Conservation (phyloP, 2,113 vertebrate genomes). For the Dinomys branickii region DNA sequence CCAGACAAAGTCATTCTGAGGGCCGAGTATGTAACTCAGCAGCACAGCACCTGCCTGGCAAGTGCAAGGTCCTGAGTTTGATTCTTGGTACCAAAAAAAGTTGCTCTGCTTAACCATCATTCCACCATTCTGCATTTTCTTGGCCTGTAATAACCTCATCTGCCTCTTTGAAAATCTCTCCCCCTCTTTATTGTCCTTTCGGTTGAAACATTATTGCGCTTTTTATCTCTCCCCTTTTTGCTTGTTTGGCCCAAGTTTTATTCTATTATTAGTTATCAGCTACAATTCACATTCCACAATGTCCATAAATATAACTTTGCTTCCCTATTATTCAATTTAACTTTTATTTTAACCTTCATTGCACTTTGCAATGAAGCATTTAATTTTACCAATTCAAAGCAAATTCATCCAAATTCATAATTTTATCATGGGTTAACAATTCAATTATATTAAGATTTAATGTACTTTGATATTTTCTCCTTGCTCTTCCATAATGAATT, state of each 20-base stretch:
- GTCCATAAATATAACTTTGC: neutral
- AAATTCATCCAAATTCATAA: neutral
- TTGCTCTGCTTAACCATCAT: neutral
- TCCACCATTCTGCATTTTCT: neutral
- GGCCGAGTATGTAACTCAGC: too few relatives aligned
- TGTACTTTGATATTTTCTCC: neutral
- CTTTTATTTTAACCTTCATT: neutral
- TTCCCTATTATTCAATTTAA: neutral
- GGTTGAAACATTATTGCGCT: neutral
- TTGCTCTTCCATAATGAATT: neutral
- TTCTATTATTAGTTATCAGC: neutral
- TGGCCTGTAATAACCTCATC: neutral
- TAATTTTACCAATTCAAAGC: constrained; percentile 10
- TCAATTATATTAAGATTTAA: neutral
- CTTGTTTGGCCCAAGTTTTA: neutral
- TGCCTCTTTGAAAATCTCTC: neutral
- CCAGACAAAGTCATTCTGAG: too few relatives aligned
- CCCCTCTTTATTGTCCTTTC: neutral
- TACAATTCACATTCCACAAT: neutral
- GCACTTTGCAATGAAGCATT: neutral
- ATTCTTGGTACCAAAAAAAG: too few relatives aligned
- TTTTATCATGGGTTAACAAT: constrained; percentile 32
- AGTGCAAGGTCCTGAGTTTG: too few relatives aligned
- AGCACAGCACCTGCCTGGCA: too few relatives aligned
- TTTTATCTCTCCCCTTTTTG: neutral